Evolutionary conservation across 2,797 vertebrate species (phyloP).

Genomic region (Erethizon dorsatum): DNA sequence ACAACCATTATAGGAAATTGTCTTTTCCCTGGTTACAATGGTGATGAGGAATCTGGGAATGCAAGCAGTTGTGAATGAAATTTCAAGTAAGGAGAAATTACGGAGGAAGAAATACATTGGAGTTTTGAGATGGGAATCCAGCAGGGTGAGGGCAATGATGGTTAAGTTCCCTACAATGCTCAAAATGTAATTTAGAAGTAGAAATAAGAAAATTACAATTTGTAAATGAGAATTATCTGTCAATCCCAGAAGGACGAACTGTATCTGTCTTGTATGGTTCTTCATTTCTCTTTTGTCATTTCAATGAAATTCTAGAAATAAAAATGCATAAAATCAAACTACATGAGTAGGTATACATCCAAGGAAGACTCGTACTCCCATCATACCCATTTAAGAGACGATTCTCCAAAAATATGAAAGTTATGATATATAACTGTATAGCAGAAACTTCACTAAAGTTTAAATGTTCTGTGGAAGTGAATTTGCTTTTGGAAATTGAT

Average conservation of each 20-base stretch:
- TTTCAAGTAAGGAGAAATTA: conserved; percentile 83
- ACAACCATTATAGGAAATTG: conserved; percentile 64
- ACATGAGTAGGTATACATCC: background rate
- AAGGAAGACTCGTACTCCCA: background rate
- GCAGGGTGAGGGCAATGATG: background rate
- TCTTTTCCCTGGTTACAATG: background rate
- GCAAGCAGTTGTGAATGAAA: conserved; percentile 74
- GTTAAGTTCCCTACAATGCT: background rate
- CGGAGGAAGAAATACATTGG: conserved; percentile 83
- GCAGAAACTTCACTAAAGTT: background rate
- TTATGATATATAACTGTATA: background rate
- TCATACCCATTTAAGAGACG: background rate
- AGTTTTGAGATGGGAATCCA: conserved; percentile 64
- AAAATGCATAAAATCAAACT: background rate
- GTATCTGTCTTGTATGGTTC: conserved; percentile 73
- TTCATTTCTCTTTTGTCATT: conserved; percentile 58
- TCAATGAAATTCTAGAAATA: conserved; percentile 6
- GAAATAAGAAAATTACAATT: conserved; percentile 74
- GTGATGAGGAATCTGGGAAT: conserved; percentile 52
- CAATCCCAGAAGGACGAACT: conserved; percentile 83
- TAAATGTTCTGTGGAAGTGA: background rate
- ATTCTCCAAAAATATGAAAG: background rate
- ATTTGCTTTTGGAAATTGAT: background rate
- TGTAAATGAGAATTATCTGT: conserved; percentile 62
- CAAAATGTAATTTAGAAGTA: conserved; percentile 3